These are phyloP conservation scores for Oasisia sp. DNA, from an alignment of 2,888 invertebrate species.

Conservation along the genomic window DNA sequence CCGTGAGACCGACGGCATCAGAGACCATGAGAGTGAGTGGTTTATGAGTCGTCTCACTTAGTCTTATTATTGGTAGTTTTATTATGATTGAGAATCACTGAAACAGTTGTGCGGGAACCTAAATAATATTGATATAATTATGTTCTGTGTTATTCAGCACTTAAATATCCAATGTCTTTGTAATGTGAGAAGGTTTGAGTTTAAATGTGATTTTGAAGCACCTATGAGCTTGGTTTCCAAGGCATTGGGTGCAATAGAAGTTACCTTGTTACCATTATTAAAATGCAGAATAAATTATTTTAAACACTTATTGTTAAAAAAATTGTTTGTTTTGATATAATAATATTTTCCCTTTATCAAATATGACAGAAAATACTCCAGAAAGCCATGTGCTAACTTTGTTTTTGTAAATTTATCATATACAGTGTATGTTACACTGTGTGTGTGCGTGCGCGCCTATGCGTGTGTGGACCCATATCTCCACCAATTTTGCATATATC, in stretches of 20 bases:
- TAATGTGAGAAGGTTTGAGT: too few species aligned
- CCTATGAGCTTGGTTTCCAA: too few species aligned
- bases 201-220: too few species aligned
- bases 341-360: background rate
- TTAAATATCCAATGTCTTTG: too few species aligned
- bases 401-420: background rate
- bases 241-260: too few species aligned
- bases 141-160: too few species aligned
- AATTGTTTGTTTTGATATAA: background rate
- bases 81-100: background rate
- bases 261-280: too few species aligned
- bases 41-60: background rate
- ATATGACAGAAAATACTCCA: background rate
- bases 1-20: background rate
- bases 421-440: background rate
- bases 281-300: background rate
- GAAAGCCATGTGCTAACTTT: background rate
- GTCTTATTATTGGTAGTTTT: background rate
- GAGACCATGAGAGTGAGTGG: constrained; percentile 6
- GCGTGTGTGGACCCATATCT: too few species aligned
- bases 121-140: too few species aligned
- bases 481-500: too few species aligned
- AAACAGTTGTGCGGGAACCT: too few species aligned
- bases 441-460: too few species aligned
- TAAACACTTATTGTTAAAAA: background rate